Base-by-base conservation (phyloP, 2,113 vertebrate species). In the Poicephalus gulielmi region DNA sequence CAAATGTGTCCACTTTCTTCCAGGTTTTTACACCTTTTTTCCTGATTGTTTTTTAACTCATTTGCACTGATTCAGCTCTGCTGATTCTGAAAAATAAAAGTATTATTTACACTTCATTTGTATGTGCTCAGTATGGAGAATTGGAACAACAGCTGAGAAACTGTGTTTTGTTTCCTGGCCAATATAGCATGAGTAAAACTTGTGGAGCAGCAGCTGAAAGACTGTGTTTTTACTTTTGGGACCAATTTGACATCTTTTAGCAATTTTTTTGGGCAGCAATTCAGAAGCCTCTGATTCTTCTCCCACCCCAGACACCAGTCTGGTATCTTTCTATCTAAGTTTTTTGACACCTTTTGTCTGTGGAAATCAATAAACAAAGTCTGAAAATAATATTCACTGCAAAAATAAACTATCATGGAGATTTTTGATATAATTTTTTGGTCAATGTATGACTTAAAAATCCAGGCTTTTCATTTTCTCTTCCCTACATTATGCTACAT, bases 331-430 rank as follows among this genome's bases (percentile, higher is more conserved):
- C 88, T 88, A 92, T 92, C 81, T 78, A 88, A 90, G 76, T 59
- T 95, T 97, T 96, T 90, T 85, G 28, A 86, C 94, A 93, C 76
- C 43, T 97, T 96, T 97, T 95, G 82, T 96, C 86, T 92, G 79
- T 91, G 82, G 60, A 92, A 94, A 94, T 94, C 95, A 94, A 94
- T 96, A 97, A 97, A 94, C 83, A 96, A 91, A 91, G 73, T 44
- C 91, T 92, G 93, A 97, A 96, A 97, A 94, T 86, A 89, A 86
- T 85, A 83, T 92, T 63, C 14, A 80, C 46, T 75, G 44, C 25
- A 94, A 95, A 92, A 96, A 93, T 70, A 92, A 88, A 60, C 14
- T 73, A 25, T 60, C 81, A 78, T 41, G 37, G 60, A 83, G 57
- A 83, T 71, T 83, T 88, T 43, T 87, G 37, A 75, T 82, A 80